Conservation (phyloP, 2,113 vertebrate species). For the Peromyscus maniculatus region DNA sequence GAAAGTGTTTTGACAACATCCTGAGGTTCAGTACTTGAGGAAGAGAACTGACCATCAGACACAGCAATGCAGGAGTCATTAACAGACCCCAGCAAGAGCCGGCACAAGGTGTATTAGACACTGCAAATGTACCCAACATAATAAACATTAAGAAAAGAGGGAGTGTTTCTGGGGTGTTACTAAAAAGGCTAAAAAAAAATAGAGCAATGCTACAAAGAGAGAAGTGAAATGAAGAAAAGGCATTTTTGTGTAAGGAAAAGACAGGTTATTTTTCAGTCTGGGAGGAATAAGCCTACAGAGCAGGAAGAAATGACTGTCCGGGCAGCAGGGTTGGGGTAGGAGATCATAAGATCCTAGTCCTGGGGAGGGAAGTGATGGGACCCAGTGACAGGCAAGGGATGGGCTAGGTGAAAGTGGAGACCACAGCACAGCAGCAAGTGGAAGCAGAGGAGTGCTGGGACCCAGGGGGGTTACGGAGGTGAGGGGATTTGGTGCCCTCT, state of each 20-base stretch:
- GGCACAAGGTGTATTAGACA: fast-evolving
- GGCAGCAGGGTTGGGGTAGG: background rate
- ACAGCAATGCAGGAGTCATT: fast-evolving
- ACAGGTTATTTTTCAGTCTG: background rate
- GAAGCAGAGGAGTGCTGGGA: background rate
- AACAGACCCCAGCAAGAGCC: background rate
- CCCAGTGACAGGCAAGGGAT: background rate
- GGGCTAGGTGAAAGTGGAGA: background rate
- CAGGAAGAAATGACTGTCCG: background rate
- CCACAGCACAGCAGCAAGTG: fast-evolving
- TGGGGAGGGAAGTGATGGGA: no score
- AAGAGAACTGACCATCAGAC: background rate
- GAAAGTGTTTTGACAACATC: background rate
- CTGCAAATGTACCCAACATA: background rate
- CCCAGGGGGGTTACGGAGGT: no score
- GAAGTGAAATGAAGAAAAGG: background rate
- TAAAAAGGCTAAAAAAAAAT: background rate
- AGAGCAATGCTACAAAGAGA: background rate
- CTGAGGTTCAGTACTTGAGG: background rate
- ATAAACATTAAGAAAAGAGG: background rate
- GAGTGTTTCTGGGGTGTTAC: background rate
- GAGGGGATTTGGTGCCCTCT: background rate
- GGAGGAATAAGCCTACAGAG: background rate
- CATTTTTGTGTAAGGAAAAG: background rate
- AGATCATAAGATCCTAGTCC: fast-evolving